These are phyloP conservation scores for Hedya salicella DNA, from an alignment of 2,888 invertebrate species.

Conservation along the genomic window DNA sequence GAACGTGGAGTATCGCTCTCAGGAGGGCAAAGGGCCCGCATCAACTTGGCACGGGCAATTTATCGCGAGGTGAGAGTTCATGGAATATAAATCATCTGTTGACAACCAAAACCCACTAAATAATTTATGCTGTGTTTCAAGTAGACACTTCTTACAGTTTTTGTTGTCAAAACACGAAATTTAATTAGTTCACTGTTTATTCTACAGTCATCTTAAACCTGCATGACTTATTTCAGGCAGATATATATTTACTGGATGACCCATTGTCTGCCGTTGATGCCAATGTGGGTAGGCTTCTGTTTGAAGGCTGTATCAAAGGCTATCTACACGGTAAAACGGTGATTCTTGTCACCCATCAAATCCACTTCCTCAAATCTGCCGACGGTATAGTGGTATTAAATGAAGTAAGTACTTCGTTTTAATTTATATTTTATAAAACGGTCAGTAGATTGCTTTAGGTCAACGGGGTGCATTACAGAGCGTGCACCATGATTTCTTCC, in stretches of 20 bases:
- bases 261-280: constrained; percentile 93
- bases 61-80: constrained; percentile 87
- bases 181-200: neutral
- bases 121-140: no score
- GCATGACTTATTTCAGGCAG: constrained; percentile 80
- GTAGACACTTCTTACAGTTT: no score
- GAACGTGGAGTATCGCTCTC: constrained; percentile 92
- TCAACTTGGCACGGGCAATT: constrained; percentile 91
- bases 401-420: constrained; percentile 59
- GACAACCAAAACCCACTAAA: no score
- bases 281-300: constrained; percentile 90
- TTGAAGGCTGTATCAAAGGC: constrained; percentile 89
- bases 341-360: constrained; percentile 93
- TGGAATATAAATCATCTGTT: neutral
- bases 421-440: neutral
- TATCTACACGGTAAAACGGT: constrained; percentile 87
- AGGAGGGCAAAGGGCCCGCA: constrained; percentile 93
- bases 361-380: constrained; percentile 90
- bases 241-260: constrained; percentile 92
- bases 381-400: constrained; percentile 87
- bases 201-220: constrained; percentile 9
- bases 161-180: no score
- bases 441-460: neutral
- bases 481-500: no score
- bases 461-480: no score